Percentiles rank a stretch among this genome's conserved stretches.
Conservation (phyloP, 2,113 vertebrate species). For the Ammodytes dubius region DNA sequence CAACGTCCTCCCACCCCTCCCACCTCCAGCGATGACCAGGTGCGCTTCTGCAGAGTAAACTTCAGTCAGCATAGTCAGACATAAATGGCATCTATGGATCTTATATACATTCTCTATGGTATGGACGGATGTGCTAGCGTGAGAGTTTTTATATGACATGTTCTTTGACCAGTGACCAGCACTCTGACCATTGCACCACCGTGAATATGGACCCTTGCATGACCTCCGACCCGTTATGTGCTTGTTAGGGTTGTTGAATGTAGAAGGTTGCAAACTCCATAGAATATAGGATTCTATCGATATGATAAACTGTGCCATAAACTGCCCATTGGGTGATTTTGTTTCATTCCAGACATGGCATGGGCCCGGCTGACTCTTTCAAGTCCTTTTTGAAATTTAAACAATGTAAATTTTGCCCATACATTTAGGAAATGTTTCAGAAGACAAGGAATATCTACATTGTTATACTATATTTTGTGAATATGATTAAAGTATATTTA, state of each 20-base stretch:
- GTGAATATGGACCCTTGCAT: constrained; percentile 58
- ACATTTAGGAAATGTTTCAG: constrained; percentile 41
- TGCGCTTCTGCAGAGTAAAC: constrained; percentile 22
- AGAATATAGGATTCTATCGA: constrained; percentile 46
- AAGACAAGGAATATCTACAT: constrained; percentile 59
- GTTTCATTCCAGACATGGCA: constrained; percentile 39
- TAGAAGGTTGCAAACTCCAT: constrained; percentile 63
- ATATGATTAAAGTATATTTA: constrained; percentile 50
- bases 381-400: constrained; percentile 7
- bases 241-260: constrained; percentile 75
- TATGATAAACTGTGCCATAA: constrained; percentile 48
- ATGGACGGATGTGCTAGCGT: background rate
- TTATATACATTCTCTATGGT: background rate
- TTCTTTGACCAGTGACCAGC: constrained; percentile 41
- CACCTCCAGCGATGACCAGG: constrained; percentile 27
- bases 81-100: background rate
- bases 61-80: constrained; percentile 9
- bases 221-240: constrained; percentile 58
- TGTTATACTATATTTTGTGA: constrained; percentile 63
- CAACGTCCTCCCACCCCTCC: constrained; percentile 42
- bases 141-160: constrained; percentile 19
- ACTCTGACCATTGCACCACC: constrained; percentile 31
- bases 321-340: constrained; percentile 31
- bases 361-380: constrained; percentile 44
- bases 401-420: constrained; percentile 28